Evolutionary conservation across 1,140 invertebrate species (phyloP).

Genomic region (Drosophila malerkotliana): DNA sequence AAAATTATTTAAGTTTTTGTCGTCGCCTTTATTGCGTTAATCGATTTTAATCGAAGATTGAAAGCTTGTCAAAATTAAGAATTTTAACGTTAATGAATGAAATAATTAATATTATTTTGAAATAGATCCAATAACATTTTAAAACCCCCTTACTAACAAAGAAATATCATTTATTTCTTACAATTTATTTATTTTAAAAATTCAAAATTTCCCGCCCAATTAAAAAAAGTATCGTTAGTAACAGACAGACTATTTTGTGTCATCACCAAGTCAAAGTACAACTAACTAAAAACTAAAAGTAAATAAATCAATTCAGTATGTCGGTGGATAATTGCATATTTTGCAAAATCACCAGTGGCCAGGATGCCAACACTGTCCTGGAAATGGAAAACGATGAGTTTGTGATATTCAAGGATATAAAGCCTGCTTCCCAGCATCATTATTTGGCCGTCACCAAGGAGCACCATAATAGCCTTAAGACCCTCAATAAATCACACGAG

Average conservation of each 20-base stretch:
- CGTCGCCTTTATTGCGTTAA: no score
- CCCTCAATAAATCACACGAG: slow-evolving; percentile 87
- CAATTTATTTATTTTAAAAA: background rate
- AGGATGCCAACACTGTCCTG: slow-evolving; percentile 85
- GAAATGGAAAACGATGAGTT: slow-evolving; percentile 90
- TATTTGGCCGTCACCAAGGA: slow-evolving; percentile 91
- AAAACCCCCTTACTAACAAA: background rate
- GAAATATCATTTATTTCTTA: background rate
- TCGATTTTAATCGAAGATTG: no score
- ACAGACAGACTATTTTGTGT: background rate
- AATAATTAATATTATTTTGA: no score
- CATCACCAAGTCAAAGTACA: slow-evolving; percentile 1
- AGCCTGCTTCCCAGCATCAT: slow-evolving; percentile 92
- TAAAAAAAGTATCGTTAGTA: background rate
- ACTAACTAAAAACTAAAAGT: background rate
- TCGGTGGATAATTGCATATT: slow-evolving; percentile 86
- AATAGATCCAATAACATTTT: no score
- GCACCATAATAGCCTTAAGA: slow-evolving; percentile 91
- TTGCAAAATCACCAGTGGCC: slow-evolving; percentile 88
- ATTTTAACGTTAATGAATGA: no score
- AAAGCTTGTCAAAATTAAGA: no score
- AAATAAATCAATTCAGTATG: background rate
- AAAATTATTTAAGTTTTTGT: no score
- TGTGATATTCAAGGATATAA: slow-evolving; percentile 93
- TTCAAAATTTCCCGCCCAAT: background rate